These are phyloP conservation scores for Nanger granti DNA, from an alignment of 2,113 vertebrate genomes.

Conservation along the genomic window DNA sequence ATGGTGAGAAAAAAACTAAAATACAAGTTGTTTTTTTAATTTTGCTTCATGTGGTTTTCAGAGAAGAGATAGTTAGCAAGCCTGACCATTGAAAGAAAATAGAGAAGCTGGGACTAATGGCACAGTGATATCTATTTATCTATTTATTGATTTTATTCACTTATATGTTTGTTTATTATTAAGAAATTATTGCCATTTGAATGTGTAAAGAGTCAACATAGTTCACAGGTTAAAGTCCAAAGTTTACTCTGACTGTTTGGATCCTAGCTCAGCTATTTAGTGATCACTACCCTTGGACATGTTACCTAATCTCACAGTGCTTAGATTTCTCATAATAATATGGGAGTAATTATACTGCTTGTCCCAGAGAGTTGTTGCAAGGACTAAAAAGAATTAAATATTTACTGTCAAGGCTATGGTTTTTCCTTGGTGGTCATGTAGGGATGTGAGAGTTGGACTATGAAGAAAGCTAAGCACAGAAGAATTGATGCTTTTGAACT, in stretches of 20 bases:
- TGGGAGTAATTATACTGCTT: background rate
- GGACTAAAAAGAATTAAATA: background rate
- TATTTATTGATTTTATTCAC: background rate
- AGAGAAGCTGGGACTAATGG: background rate
- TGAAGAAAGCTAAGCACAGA: too few species aligned
- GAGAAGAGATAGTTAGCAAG: background rate
- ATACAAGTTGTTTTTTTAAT: background rate
- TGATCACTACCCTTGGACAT: background rate
- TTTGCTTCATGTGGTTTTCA: background rate
- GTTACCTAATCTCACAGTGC: background rate
- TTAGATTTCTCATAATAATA: background rate
- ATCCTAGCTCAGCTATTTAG: background rate
- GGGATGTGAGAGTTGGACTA: too few species aligned
- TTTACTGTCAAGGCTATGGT: too few species aligned
- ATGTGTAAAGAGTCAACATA: background rate
- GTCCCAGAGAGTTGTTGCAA: background rate
- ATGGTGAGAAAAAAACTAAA: background rate
- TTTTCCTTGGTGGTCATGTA: too few species aligned
- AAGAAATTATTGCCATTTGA: background rate
- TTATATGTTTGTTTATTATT: background rate
- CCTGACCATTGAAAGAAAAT: background rate
- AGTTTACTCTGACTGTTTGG: background rate
- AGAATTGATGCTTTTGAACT: too few species aligned
- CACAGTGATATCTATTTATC: background rate
- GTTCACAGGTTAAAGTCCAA: background rate